Conservation (phyloP, 2,888 invertebrate genomes). For the Seira sanloemensis region DNA sequence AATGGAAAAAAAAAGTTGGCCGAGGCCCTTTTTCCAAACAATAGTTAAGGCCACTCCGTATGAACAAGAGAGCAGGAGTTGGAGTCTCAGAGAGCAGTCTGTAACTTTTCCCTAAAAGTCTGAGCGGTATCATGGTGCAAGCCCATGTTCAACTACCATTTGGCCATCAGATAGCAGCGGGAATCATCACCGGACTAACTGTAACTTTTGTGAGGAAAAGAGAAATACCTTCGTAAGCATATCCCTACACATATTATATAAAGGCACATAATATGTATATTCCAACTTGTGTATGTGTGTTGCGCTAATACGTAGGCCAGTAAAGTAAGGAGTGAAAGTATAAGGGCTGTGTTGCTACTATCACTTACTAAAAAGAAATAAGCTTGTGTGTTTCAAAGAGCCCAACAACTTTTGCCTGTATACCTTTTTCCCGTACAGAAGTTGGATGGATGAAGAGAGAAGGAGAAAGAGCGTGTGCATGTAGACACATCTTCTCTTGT, state of each 20-base stretch:
- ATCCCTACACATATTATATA: too few species aligned
- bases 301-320: background rate
- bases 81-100: background rate
- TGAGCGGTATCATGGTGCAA: background rate
- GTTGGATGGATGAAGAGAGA: too few species aligned
- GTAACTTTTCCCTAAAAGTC: background rate
- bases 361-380: background rate
- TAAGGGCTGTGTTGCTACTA: background rate
- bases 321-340: background rate
- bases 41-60: background rate
- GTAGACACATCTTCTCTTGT: too few species aligned
- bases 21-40: background rate
- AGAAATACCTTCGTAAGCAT: too few species aligned
- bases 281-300: too few species aligned
- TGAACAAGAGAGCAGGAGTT: background rate
- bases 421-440: background rate
- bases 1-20: background rate
- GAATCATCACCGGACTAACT: slow-evolving; percentile 35
- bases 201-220: background rate
- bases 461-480: too few species aligned
- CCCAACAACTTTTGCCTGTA: background rate
- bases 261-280: too few species aligned
- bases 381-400: background rate
- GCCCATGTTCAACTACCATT: slow-evolving; percentile 29
- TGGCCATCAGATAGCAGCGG: slow-evolving; percentile 28